These are phyloP conservation scores for Pocillopora verrucosa DNA, from an alignment of 64 coral and sea anemone genomes.

Conservation along the genomic window DNA sequence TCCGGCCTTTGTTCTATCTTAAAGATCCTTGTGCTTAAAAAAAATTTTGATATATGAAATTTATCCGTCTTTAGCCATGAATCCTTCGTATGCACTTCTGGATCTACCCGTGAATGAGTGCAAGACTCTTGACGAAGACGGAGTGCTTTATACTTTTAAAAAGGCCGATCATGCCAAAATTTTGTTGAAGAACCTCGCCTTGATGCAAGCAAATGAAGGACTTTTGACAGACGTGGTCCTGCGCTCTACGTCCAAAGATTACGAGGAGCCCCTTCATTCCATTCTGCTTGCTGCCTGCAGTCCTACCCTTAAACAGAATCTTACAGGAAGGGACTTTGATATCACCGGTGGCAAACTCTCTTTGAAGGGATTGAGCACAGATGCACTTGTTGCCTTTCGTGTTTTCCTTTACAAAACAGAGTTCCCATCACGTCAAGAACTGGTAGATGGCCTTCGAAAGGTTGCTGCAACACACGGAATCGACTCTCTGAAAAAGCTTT, in stretches of 20 bases:
- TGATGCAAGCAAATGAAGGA: constrained; percentile 46
- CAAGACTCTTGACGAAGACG: background rate
- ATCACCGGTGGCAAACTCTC: background rate
- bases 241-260: constrained; percentile 24
- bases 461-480: constrained; percentile 3
- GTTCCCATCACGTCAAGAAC: constrained; percentile 1
- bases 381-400: constrained; percentile 14
- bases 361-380: background rate
- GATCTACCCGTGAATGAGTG: background rate
- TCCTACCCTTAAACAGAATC: background rate
- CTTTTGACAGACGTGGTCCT: constrained; percentile 13
- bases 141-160: constrained; percentile 15
- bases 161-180: constrained; percentile 34
- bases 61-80: constrained; percentile 8
- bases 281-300: constrained; percentile 26
- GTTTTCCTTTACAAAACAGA: constrained; percentile 31
- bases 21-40: background rate
- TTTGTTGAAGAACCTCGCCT: constrained; percentile 23
- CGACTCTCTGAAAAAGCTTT: constrained; percentile 2
- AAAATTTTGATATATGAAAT: background rate
- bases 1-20: too few species aligned
- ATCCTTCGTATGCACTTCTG: background rate
- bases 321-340: constrained; percentile 27
- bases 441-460: background rate
- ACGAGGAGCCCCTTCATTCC: constrained; percentile 29